These are phyloP conservation scores for Apteryx owenii DNA, from an alignment of 2,113 vertebrate species.

Conservation along the genomic window DNA sequence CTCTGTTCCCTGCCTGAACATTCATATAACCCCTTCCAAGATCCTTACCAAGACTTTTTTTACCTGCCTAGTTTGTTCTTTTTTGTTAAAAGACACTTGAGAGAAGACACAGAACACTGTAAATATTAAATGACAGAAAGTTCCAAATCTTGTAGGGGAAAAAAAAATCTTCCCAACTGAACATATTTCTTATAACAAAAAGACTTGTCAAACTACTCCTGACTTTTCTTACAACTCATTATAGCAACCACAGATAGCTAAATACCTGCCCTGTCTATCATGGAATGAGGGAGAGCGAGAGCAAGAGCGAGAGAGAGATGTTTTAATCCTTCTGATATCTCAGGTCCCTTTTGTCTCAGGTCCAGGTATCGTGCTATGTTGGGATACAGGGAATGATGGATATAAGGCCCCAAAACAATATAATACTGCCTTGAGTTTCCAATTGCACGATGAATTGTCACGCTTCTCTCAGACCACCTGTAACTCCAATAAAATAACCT, in stretches of 20 bases:
- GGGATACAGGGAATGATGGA: fast-evolving
- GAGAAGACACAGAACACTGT: not conserved
- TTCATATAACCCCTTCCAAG: not conserved
- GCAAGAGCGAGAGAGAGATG: fast-evolving
- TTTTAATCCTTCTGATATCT: not conserved
- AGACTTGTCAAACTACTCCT: fast-evolving
- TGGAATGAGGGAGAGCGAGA: not conserved
- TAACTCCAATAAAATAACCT: not conserved
- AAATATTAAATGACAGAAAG: not conserved
- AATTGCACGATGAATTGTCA: not conserved
- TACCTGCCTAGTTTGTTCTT: not conserved
- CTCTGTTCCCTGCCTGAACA: not conserved
- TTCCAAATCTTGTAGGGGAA: not conserved
- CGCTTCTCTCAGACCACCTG: not conserved
- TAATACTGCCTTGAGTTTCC: not conserved
- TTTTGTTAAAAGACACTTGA: not conserved
- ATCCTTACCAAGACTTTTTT: not conserved
- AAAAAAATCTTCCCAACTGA: not conserved
- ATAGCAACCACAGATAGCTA: not conserved
- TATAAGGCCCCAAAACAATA: not conserved
- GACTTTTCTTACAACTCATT: not conserved
- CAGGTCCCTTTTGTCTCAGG: not conserved
- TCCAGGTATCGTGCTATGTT: not conserved
- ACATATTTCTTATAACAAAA: not conserved
- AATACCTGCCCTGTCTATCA: not conserved